Evolutionary conservation across 2,797 vertebrate genomes (phyloP).

Genomic region (Sciurus vulgaris): DNA sequence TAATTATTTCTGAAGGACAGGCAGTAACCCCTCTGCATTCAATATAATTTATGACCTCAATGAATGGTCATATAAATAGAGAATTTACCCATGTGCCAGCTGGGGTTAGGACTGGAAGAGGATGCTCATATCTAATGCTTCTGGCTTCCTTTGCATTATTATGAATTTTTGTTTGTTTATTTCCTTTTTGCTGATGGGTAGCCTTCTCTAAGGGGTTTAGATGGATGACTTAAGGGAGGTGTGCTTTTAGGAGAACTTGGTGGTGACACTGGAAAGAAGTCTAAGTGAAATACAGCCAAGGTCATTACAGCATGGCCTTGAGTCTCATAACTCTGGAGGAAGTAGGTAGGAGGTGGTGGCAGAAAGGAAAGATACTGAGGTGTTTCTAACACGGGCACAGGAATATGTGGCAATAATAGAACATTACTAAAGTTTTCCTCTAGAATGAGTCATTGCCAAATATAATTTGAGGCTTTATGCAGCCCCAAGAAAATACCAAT

Average conservation of each 20-base stretch:
- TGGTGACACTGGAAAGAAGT: constrained; percentile 44
- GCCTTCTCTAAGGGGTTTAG: constrained; percentile 53
- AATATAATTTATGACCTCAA: not conserved
- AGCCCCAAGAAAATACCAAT: not conserved
- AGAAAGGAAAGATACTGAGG: constrained; percentile 76
- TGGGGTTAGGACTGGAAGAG: not conserved
- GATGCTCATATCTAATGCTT: not conserved
- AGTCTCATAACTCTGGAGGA: constrained; percentile 72
- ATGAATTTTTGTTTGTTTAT: constrained; percentile 57
- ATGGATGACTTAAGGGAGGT: constrained; percentile 15
- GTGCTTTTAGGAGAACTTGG: constrained; percentile 60
- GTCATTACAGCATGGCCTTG: constrained; percentile 68
- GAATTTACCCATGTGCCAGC: constrained; percentile 27
- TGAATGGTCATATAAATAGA: not conserved
- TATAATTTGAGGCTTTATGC: constrained; percentile 17
- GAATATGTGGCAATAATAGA: constrained; percentile 69
- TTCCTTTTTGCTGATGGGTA: constrained; percentile 3
- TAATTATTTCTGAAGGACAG: constrained; percentile 49
- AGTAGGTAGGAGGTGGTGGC: constrained; percentile 69
- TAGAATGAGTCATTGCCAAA: constrained; percentile 73
- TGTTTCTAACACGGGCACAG: constrained; percentile 63
- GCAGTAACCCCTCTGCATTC: not conserved
- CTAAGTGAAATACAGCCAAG: constrained; percentile 57
- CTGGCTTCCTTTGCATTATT: constrained; percentile 47
- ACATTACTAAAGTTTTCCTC: constrained; percentile 75